phyloP scores from a whole-genome alignment of 2,797 vertebrate species.

The Zenarchopterus dispar region DNA sequence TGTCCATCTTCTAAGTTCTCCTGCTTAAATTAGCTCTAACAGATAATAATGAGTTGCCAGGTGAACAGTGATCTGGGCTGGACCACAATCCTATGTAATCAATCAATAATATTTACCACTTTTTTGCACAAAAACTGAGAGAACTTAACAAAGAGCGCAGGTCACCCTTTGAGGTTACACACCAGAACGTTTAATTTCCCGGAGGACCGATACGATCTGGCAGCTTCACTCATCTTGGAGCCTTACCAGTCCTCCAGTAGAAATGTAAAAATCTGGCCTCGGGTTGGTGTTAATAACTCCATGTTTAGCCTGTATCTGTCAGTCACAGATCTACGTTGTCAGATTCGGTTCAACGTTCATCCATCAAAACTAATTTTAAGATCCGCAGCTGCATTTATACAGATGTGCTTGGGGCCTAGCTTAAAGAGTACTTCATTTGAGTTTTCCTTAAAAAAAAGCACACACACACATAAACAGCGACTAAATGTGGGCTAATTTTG shows the following conservation, averaged over 20 bases:
- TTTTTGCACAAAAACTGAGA: too few species aligned
- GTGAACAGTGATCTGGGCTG: background rate
- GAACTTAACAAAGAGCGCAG: too few species aligned
- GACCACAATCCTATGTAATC: too few species aligned
- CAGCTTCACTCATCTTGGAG: conserved; percentile 3
- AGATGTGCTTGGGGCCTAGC: too few species aligned
- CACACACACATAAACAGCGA: too few species aligned
- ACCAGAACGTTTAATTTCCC: background rate
- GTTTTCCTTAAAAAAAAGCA: too few species aligned
- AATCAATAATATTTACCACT: too few species aligned
- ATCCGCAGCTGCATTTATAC: background rate
- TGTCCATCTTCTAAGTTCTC: background rate
- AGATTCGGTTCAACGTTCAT: background rate
- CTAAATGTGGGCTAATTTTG: too few species aligned
- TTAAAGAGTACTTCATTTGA: too few species aligned
- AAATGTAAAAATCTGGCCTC: conserved; percentile 1
- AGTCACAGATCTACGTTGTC: background rate
- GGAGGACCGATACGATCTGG: background rate
- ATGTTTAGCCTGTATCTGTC: background rate
- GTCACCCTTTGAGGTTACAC: too few species aligned
- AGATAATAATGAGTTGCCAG: conserved; percentile 19
- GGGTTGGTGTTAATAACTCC: background rate
- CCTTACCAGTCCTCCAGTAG: background rate
- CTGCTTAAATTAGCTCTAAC: too few species aligned
- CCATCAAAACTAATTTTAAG: background rate